These are phyloP conservation scores for Proisotoma minuta DNA, from an alignment of 2,888 invertebrate genomes.

Conservation along the genomic window DNA sequence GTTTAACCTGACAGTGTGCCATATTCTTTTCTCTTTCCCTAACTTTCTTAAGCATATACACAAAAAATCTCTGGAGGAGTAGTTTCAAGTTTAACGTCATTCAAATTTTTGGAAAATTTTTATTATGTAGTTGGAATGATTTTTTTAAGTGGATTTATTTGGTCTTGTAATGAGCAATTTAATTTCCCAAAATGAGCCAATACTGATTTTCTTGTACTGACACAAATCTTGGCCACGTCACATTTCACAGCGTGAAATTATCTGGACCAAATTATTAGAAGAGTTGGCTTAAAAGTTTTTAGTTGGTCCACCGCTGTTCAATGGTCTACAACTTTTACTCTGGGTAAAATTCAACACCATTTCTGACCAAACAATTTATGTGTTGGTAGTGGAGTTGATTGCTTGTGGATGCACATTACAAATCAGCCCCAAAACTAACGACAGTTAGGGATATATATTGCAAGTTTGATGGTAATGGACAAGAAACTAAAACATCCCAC, in stretches of 20 bases:
- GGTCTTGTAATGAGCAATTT: neutral
- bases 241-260: neutral
- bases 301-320: neutral
- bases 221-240: neutral
- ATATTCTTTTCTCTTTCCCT: neutral
- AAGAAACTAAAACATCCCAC: neutral
- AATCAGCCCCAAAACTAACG: neutral
- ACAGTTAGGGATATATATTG: conserved; percentile 9
- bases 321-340: neutral
- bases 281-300: neutral
- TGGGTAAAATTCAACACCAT: conserved; percentile 1
- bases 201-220: neutral
- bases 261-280: neutral
- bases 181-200: neutral
- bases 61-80: too few relatives aligned
- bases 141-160: too few relatives aligned
- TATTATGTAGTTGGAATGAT: too few relatives aligned
- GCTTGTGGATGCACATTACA: neutral
- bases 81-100: too few relatives aligned
- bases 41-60: too few relatives aligned
- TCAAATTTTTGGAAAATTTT: too few relatives aligned
- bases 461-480: conserved; percentile 12
- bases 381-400: neutral
- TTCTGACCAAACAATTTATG: conserved; percentile 11
- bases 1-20: conserved; percentile 8